Conservation (phyloP, 1,140 invertebrate genomes). For the Drosophila ananassae region DNA sequence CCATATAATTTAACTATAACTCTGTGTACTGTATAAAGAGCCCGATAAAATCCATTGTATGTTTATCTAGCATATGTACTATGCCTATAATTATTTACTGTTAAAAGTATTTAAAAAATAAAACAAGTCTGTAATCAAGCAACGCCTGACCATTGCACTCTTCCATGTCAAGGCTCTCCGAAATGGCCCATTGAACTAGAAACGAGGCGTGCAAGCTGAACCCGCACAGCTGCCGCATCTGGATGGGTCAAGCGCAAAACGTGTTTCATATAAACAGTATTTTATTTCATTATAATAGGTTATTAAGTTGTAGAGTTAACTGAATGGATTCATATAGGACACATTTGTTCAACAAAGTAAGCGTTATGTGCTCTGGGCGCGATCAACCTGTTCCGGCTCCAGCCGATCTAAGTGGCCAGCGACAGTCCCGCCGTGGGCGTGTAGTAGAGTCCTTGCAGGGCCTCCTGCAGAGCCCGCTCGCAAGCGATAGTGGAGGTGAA, state of each 20-base stretch:
- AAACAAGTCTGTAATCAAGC: conserved; percentile 72
- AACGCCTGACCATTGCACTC: conserved; percentile 1
- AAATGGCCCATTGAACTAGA: background rate
- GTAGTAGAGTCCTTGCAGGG: conserved; percentile 93
- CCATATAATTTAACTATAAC: conserved; percentile 53
- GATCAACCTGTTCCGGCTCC: background rate
- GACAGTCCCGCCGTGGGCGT: conserved; percentile 75
- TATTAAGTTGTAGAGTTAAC: conserved; percentile 41
- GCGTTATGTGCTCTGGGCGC: conserved; percentile 56
- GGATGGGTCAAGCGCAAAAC: background rate
- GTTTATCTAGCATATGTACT: conserved; percentile 50
- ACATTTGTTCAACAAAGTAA: conserved; percentile 69
- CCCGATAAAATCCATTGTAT: conserved; percentile 32
- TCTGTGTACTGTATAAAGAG: conserved; percentile 56
- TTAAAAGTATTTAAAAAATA: conserved; percentile 76
- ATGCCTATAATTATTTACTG: conserved; percentile 63
- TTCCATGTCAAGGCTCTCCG: background rate
- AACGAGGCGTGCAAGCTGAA: conserved; percentile 1
- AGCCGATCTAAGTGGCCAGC: background rate
- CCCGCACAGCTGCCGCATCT: background rate
- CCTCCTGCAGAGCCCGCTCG: conserved; percentile 94
- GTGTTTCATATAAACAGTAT: conserved; percentile 14
- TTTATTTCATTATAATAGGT: conserved; percentile 32
- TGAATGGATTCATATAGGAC: conserved; percentile 42
- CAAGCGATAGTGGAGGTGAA: conserved; percentile 93